Base-by-base conservation (phyloP, 2,888 invertebrate species). In the Anticlea derivata region DNA sequence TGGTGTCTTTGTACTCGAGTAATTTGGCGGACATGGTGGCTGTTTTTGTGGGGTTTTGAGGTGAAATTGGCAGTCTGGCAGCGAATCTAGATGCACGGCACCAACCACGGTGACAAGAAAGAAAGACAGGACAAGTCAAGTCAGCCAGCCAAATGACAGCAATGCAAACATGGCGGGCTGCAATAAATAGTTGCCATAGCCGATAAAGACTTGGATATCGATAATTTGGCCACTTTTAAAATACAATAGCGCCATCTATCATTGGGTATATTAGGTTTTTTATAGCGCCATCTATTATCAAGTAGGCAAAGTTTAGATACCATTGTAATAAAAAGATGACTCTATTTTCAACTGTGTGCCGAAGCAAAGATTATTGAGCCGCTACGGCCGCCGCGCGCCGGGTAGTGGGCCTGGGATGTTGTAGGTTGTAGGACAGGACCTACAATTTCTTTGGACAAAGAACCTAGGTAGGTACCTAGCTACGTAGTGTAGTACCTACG, bases 1-100 rank as follows among this genome's bases (percentile, higher is more conserved):
- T 73, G 7, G 90, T 82, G 34, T 92, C 92, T 73, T 92, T 94
- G 62, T 84, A 87, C 68, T 88, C 89, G 65, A 80, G 78, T 43
- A 90, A 73, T 82, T 83, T 90, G 68, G 83, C 71, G 75, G 81
- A 76, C 89, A 90, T 90, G 73, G 72, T 62, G 54, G 50, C 41
- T 63, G 62, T 63, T 62, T 68, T 62, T 68, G 55, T 45, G 45
- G 59, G 55, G 43, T 60, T 66, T 71, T 70, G 69, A 70, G 73
- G 63, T 35, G 26, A 66, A 67, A 72, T 69, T 75, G 74, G 74
- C 73, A 75, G 73, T 73, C 69, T 60, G 64, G 71, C 70, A 68
- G 64, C 66, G 73, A 72, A 73, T 70, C 71, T 70, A 65, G 73
- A 71, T 75, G 79, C 80, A 83, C 83, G 77, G 76, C 77, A 76